Percentiles rank a stretch among this genome's conserved stretches.
phyloP scores from a whole-genome alignment of 2,888 invertebrate species.

The Protonemura montana region DNA sequence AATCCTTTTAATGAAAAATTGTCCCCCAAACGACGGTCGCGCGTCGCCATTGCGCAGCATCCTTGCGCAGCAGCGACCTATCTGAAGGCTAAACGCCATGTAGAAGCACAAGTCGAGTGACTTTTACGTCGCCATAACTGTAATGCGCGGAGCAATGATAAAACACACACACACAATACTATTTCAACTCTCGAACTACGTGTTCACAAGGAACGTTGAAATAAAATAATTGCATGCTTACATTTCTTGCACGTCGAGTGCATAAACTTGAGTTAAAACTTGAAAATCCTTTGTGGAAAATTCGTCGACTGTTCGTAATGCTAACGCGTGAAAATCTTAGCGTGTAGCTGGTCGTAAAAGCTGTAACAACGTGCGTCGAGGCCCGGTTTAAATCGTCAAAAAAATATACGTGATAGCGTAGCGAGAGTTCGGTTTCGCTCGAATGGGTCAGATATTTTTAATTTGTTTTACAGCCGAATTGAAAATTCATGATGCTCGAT shows the following conservation, averaged over 20 bases:
- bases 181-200: constrained; percentile 14
- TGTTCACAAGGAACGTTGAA: constrained; percentile 10
- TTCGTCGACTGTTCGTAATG: background rate
- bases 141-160: background rate
- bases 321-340: background rate
- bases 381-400: background rate
- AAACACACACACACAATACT: constrained; percentile 12
- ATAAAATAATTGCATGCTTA: constrained; percentile 18
- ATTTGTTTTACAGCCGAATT: background rate
- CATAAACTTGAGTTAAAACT: constrained; percentile 22
- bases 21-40: background rate
- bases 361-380: background rate
- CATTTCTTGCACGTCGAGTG: constrained; percentile 9
- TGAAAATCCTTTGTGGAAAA: background rate
- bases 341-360: background rate
- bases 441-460: background rate
- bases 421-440: background rate
- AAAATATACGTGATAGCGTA: background rate
- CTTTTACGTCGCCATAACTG: background rate
- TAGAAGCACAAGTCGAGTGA: background rate
- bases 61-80: too few relatives aligned
- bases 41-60: background rate
- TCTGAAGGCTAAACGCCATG: background rate
- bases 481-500: background rate
- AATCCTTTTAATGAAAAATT: background rate